Base-by-base conservation (phyloP, 2,113 vertebrate species). In the Trematomus loennbergii region DNA sequence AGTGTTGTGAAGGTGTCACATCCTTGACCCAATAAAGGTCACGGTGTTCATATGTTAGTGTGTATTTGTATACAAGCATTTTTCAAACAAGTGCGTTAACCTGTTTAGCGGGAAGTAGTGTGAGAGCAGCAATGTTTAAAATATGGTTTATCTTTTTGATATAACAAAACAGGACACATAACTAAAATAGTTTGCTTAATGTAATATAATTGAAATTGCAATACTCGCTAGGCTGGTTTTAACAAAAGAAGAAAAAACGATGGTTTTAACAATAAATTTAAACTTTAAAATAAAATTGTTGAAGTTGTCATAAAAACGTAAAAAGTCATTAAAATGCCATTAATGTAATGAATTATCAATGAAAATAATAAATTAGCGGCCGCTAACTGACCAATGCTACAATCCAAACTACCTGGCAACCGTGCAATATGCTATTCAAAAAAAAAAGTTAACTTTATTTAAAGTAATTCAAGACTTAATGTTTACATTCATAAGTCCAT, bases 311-410 rank as follows among this genome's bases (percentile, higher is more conserved):
- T 40, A 18, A 64, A 50, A 0, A 36, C 4, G 17, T 49, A 13
- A 2, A 7, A 2, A 7, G 4, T 18, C 7, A 16, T 61, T 9
- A 18, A 63, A 78, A 49, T 6, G 4, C 20, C 2, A 36, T 1
- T n/a, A 1, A 17, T 11, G 9, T 16, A 10, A 5, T 2, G 2
- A 40, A 15, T 20, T 22, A 48, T 33, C 9, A 1, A 62, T 48
- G 17, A 16, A n/a, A 54, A 25, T 12, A 71, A n/a, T 16, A 75
- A 2, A 11, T 18, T 60, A 50, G 11, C 16, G 1, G 71, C 4
- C 13, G 22, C 22, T 75, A 62, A 71, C 63, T 68, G 60, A 46
- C 36, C 8, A 43, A 61, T 36, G 59, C 33, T 61, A 46, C 33
- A 70, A 50, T 5, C 11, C 16, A 17, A 72, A 45, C 1, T 22